Conservation (phyloP, 2,113 vertebrate genomes). For the Thomomys bottae region DNA sequence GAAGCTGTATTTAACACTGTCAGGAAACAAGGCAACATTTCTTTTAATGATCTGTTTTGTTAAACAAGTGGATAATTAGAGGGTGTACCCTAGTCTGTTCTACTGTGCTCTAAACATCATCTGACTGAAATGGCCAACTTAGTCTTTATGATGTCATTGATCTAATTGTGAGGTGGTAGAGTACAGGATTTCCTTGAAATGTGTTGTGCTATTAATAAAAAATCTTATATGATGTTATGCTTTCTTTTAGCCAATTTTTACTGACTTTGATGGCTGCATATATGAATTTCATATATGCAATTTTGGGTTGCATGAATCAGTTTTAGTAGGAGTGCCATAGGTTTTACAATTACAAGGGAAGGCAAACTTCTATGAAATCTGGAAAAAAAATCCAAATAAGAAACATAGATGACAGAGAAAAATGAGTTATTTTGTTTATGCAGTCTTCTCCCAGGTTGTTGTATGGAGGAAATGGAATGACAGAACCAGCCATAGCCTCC, state of each 20-base stretch:
- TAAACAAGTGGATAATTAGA: slow-evolving; percentile 56
- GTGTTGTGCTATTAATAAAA: slow-evolving; percentile 20
- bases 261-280: neutral
- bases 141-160: slow-evolving; percentile 68
- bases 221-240: neutral
- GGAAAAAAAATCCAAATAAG: slow-evolving; percentile 11
- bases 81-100: slow-evolving; percentile 10
- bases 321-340: slow-evolving; percentile 25
- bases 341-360: slow-evolving; percentile 40
- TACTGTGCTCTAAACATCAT: slow-evolving; percentile 14
- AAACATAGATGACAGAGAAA: neutral
- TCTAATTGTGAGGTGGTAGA: neutral
- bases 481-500: neutral
- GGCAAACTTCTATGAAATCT: slow-evolving; percentile 30
- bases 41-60: slow-evolving; percentile 64
- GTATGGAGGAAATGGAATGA: slow-evolving; percentile 26
- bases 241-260: slow-evolving; percentile 7
- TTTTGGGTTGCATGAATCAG: neutral
- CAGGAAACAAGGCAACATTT: slow-evolving; percentile 40
- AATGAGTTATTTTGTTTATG: neutral
- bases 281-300: too few species aligned
- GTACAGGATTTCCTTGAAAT: slow-evolving; percentile 36
- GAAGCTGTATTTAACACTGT: slow-evolving; percentile 39
- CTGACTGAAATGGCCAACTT: slow-evolving; percentile 32
- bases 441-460: neutral